Conservation (phyloP, 2,888 invertebrate species). For the Margaritifera margaritifera region DNA sequence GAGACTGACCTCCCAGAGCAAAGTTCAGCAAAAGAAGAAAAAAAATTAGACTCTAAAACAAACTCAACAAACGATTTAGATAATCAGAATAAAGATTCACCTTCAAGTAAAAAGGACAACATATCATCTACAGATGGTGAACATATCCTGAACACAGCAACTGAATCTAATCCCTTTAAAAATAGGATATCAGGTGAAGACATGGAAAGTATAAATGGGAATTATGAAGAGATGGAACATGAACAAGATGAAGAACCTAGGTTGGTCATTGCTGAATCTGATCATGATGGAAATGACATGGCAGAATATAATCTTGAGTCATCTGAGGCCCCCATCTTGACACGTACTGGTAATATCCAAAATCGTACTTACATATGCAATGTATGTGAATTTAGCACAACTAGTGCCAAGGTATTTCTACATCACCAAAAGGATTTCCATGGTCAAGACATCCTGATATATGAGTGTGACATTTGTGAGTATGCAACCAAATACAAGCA, state of each 20-base stretch:
- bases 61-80: background rate
- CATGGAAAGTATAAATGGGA: slow-evolving; percentile 29
- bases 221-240: slow-evolving; percentile 32
- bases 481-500: slow-evolving; percentile 68
- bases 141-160: background rate
- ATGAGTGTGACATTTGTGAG: slow-evolving; percentile 65
- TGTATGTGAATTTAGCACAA: slow-evolving; percentile 53
- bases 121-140: slow-evolving; percentile 1
- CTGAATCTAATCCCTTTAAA: slow-evolving; percentile 4
- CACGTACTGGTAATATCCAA: slow-evolving; percentile 57
- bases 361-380: slow-evolving; percentile 59
- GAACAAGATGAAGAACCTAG: slow-evolving; percentile 55
- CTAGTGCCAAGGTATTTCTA: slow-evolving; percentile 56
- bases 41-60: background rate
- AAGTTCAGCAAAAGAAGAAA: slow-evolving; percentile 2
- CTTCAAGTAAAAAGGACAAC: background rate
- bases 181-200: slow-evolving; percentile 6
- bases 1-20: background rate
- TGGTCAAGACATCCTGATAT: slow-evolving; percentile 56
- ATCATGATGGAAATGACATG: slow-evolving; percentile 11
- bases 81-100: background rate
- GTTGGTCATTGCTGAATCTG: slow-evolving; percentile 47
- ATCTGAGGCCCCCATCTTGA: slow-evolving; percentile 27
- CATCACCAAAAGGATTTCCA: slow-evolving; percentile 63
- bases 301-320: slow-evolving; percentile 17